Conservation (phyloP, 2,888 invertebrate species). For the Drosophila anomelani region DNA sequence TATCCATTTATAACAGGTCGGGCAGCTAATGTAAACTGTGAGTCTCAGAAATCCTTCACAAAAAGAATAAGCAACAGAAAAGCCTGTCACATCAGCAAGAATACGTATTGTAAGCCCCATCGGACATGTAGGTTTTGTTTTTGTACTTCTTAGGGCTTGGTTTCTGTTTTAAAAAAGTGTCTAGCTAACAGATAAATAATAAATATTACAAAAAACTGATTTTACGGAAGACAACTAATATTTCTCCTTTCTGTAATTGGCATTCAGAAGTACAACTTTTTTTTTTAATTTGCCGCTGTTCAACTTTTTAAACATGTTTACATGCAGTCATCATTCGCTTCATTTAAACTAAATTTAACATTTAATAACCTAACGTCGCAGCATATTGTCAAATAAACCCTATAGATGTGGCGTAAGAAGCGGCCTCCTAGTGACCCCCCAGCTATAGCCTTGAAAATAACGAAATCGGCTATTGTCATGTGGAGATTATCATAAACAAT, state of each 20-base stretch:
- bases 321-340: not conserved
- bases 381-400: not conserved
- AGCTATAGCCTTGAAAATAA: conserved; percentile 11
- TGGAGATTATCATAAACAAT: conserved; percentile 23
- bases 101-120: not conserved
- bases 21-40: not conserved
- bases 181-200: not conserved
- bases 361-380: not conserved
- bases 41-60: not conserved
- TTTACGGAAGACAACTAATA: not conserved
- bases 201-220: not conserved
- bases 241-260: not conserved
- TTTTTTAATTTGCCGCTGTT: too few species aligned
- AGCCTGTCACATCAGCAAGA: too few species aligned
- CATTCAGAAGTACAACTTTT: not conserved
- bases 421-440: conserved; percentile 21
- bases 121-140: not conserved
- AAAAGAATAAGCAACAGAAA: not conserved
- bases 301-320: not conserved
- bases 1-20: not conserved
- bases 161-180: not conserved
- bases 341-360: not conserved
- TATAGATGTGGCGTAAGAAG: not conserved
- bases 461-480: conserved; percentile 18
- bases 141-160: too few species aligned